phyloP scores from a whole-genome alignment of 2,113 vertebrate species.

The Etheostoma cragini region DNA sequence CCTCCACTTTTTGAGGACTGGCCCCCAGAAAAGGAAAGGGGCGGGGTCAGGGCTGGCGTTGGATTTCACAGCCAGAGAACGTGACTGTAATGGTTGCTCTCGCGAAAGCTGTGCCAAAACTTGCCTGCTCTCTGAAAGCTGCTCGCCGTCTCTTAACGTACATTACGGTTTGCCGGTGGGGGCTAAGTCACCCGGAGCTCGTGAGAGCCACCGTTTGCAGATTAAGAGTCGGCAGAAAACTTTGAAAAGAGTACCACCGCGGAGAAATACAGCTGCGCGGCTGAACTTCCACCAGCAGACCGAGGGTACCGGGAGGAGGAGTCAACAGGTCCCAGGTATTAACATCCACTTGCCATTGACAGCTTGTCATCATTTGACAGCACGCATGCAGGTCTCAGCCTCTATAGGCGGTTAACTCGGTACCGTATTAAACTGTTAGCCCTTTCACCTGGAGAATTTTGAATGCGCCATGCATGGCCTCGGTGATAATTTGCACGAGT shows the following conservation, averaged over 20 bases:
- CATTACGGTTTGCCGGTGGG: constrained; percentile 18
- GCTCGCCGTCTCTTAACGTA: constrained; percentile 30
- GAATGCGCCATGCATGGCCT: constrained; percentile 35
- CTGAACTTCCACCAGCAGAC: constrained; percentile 70
- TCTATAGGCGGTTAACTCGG: background rate
- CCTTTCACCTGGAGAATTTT: constrained; percentile 32
- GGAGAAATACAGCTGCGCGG: constrained; percentile 62
- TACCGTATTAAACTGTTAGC: background rate
- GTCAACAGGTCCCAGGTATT: constrained; percentile 88
- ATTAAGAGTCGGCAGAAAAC: constrained; percentile 51
- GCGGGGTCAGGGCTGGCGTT: constrained; percentile 73
- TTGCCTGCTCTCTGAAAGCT: constrained; percentile 62
- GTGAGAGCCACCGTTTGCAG: constrained; percentile 25
- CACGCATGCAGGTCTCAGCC: constrained; percentile 21
- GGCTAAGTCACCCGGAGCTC: background rate
- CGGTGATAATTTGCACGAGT: constrained; percentile 2
- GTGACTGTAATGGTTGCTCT: constrained; percentile 82
- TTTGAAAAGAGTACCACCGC: constrained; percentile 55
- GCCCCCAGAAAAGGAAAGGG: constrained; percentile 70
- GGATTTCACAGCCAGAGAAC: constrained; percentile 78
- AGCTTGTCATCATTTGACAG: constrained; percentile 73
- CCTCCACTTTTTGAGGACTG: constrained; percentile 61
- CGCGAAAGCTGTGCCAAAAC: constrained; percentile 71
- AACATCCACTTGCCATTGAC: constrained; percentile 66
- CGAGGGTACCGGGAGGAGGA: constrained; percentile 82